phyloP scores from a whole-genome alignment of 1,140 invertebrate species.

The Theocolax elegans region DNA sequence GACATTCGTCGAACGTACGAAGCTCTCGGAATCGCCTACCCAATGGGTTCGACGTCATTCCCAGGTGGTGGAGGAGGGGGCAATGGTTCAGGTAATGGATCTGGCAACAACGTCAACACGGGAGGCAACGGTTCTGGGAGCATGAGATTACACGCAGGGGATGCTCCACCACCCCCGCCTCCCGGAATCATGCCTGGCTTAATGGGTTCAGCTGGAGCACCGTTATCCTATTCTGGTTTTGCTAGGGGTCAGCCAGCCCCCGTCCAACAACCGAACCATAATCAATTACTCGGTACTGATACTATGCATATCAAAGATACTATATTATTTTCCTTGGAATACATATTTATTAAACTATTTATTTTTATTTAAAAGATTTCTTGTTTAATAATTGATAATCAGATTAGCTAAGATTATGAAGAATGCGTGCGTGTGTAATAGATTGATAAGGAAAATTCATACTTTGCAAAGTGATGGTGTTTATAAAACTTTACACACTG shows the following conservation, averaged over 20 bases:
- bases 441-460: no score
- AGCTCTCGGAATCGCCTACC: conserved; percentile 32
- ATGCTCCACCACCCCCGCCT: conserved; percentile 5
- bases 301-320: no score
- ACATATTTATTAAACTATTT: no score
- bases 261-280: conserved; percentile 21
- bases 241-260: background rate
- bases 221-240: conserved; percentile 12
- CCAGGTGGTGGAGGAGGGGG: background rate
- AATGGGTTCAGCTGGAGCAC: background rate
- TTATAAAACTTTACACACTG: no score
- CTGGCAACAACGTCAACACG: background rate
- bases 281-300: conserved; percentile 41
- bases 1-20: conserved; percentile 38
- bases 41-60: conserved; percentile 16
- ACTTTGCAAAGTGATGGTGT: no score
- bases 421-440: no score
- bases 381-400: no score
- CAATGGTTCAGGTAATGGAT: background rate
- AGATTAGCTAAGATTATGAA: no score
- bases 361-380: no score
- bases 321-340: no score
- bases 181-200: conserved; percentile 15
- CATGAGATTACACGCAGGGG: conserved; percentile 14
- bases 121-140: background rate